Percentiles rank a stretch among this genome's conserved stretches.
Conservation (phyloP, 2,888 invertebrate genomes). For the Rhimphoctona megacephalus region DNA sequence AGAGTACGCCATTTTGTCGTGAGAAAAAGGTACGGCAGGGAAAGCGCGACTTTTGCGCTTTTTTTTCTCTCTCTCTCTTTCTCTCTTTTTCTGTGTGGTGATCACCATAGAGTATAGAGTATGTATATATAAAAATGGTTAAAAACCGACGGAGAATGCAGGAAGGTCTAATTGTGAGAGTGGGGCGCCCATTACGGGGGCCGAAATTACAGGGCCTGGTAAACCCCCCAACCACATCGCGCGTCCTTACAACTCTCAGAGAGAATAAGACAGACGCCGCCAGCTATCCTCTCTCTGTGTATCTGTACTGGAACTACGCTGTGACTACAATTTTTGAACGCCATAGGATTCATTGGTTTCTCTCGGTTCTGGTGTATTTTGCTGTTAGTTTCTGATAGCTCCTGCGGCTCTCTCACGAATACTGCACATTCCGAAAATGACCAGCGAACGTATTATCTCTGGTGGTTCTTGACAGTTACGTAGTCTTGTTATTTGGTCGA, state of each 20-base stretch:
- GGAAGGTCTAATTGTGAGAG: slow-evolving; percentile 83
- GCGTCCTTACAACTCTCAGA: slow-evolving; percentile 42
- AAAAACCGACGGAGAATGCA: slow-evolving; percentile 75
- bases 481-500: slow-evolving; percentile 58
- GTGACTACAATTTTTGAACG: slow-evolving; percentile 19
- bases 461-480: slow-evolving; percentile 33
- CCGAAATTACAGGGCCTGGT: slow-evolving; percentile 82
- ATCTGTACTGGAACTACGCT: slow-evolving; percentile 40
- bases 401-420: slow-evolving; percentile 20
- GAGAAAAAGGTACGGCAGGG: slow-evolving; percentile 65
- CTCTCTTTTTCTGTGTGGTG: slow-evolving; percentile 14
- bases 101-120: slow-evolving; percentile 20
- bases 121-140: slow-evolving; percentile 64
- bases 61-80: background rate
- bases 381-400: slow-evolving; percentile 26
- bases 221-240: slow-evolving; percentile 51
- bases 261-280: slow-evolving; percentile 47
- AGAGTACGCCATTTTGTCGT: slow-evolving; percentile 65
- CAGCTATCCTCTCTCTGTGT: slow-evolving; percentile 41
- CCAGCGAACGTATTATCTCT: slow-evolving; percentile 58
- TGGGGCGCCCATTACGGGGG: slow-evolving; percentile 79
- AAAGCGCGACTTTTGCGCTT: slow-evolving; percentile 52
- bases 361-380: slow-evolving; percentile 40
- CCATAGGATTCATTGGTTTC: slow-evolving; percentile 4
- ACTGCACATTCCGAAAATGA: slow-evolving; percentile 58